Evolutionary conservation across 2,113 vertebrate species (phyloP).

Genomic region (Marcusenius ussheri): DNA sequence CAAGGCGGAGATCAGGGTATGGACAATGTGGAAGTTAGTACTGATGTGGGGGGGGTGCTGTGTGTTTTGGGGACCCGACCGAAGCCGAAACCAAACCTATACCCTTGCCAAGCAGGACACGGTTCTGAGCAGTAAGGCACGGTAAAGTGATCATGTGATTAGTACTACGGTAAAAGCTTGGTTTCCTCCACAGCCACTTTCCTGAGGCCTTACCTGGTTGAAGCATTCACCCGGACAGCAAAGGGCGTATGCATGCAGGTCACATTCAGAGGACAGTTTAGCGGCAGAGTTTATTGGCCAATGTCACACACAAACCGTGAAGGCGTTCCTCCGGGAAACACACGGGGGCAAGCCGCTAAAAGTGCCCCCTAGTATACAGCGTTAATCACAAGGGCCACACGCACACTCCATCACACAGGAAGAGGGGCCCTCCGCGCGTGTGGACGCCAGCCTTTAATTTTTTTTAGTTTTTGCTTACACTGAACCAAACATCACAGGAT

Average conservation of each 20-base stretch:
- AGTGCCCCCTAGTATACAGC: background rate
- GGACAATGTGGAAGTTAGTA: background rate
- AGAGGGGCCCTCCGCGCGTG: background rate
- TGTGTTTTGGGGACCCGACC: background rate
- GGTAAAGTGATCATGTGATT: background rate
- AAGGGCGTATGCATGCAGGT: background rate
- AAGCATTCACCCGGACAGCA: background rate
- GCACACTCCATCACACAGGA: background rate
- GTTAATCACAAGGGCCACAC: background rate
- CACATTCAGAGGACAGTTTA: background rate
- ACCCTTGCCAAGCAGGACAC: background rate
- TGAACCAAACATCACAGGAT: conserved; percentile 73
- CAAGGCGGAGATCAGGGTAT: background rate
- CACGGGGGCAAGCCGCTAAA: background rate
- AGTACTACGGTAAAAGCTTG: background rate
- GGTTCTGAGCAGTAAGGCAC: background rate
- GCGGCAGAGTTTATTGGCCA: background rate
- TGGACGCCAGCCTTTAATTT: conserved; percentile 50
- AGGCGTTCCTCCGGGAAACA: background rate
- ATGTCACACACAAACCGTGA: background rate
- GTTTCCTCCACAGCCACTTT: background rate
- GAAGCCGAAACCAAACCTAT: background rate
- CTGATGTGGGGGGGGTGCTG: background rate
- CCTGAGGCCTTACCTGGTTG: background rate
- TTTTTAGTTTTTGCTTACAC: conserved; percentile 62